Evolutionary conservation across 2,113 vertebrate genomes (phyloP), one percentile per base, ranked within the genome.

Genomic region (Nannobrachium achirus): DNA sequence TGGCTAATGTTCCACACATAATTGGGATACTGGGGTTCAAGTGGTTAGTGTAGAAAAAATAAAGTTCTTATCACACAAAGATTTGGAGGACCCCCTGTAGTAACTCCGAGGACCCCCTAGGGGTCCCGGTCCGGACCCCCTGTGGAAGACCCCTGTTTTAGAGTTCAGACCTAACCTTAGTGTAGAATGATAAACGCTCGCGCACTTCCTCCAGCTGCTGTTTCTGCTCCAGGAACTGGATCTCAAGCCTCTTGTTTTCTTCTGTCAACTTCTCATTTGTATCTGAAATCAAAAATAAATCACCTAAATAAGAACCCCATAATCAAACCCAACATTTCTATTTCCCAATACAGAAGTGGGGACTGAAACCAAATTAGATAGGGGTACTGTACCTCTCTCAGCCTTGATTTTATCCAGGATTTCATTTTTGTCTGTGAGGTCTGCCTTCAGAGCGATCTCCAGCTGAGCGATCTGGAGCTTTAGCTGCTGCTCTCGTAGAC

Each of bases 401-500:
- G 74, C 75, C 82, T 94, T 92, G 81, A 98, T 82, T 82, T 91
- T 91, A 84, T 95, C 94, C 61, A 98, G 92, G 79, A 97, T 94
- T 67, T 93, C 80, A 48, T 93, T 94, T 90, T 95, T 98, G 85
- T 96, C 95, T 1, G 88, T 75, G 63, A 97, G 93, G 76, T 97
- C 94, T 4, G 94, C 93, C 68, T 94, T 89, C 63, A 98, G 80
- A 8, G 95, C 93, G 33, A 73, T 77, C 89, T 98, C 94, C 15
- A 98, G 92, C 76, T 97, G 92, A 61, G 88, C 81, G 49, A 98
- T 93, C 89, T 96, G 94, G 7, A 93, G 72, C 86, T 92, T 93
- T 63, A 98, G 89, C 88, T 97, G 94, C 86, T 93, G 94, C 71
- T 96, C 95, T 82, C 93, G 93, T 44, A 89, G 76, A 85, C 92